Conservation (phyloP, 2,888 invertebrate genomes). For the Megaustenia siamemsis region DNA sequence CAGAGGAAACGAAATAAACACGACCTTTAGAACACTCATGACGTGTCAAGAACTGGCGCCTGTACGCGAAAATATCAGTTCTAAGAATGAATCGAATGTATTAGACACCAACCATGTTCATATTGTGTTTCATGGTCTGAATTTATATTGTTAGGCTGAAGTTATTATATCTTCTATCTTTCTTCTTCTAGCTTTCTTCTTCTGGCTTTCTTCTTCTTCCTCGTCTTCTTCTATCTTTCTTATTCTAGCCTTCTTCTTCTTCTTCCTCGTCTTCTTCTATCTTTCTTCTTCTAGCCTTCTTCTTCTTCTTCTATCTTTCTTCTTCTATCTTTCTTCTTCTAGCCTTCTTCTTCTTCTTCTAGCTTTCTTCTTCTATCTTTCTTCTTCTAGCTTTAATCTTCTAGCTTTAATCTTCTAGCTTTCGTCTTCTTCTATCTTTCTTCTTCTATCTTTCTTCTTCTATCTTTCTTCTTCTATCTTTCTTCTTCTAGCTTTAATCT, state of each 20-base stretch:
- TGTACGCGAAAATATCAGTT: too few species aligned
- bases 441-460: background rate
- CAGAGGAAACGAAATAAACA: too few species aligned
- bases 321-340: background rate
- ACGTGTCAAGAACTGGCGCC: too few species aligned
- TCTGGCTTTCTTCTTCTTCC: background rate
- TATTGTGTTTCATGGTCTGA: too few species aligned
- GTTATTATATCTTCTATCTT: too few species aligned
- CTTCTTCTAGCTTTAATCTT: background rate
- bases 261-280: background rate
- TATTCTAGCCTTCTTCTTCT: background rate
- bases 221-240: background rate
- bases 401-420: background rate
- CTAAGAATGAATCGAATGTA: too few species aligned
- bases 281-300: background rate
- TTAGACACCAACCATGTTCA: too few species aligned
- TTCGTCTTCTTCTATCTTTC: background rate
- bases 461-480: background rate
- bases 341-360: background rate
- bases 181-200: background rate
- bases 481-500: background rate
- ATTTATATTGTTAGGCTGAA: too few species aligned
- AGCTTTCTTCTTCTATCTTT: background rate
- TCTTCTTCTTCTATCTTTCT: background rate
- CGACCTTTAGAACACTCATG: too few species aligned